Base-by-base conservation (phyloP, 2,797 vertebrate species). In the Microchirus variegatus region DNA sequence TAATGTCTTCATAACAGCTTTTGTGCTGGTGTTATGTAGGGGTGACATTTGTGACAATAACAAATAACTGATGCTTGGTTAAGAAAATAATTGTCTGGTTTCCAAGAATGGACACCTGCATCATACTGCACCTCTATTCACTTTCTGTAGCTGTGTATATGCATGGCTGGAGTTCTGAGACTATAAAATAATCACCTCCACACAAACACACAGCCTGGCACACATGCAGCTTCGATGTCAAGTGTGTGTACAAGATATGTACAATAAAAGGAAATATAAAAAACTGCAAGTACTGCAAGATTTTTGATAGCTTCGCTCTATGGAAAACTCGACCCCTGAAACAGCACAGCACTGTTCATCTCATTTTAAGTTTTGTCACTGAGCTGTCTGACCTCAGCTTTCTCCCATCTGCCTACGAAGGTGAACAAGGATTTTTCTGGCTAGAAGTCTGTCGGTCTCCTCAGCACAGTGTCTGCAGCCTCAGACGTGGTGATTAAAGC, bases 51-150 rank as follows among this genome's bases (percentile, higher is more conserved):
- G n/a, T n/a, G n/a, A n/a, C n/a, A n/a, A n/a, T n/a, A n/a, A n/a
- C n/a, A n/a, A n/a, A n/a, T n/a, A n/a, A n/a, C n/a, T n/a, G n/a
- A n/a, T n/a, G n/a, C n/a, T n/a, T n/a, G n/a, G n/a, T n/a, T n/a
- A n/a, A n/a, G n/a, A n/a, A n/a, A n/a, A n/a, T n/a, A n/a, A n/a
- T n/a, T n/a, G n/a, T n/a, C n/a, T n/a, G 44, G 47, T 65, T 84
- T 67, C 81, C 81, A 82, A 60, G 62, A 46, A 74, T 67, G 45
- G 44, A 56, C 52, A 64, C 44, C 37, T 76, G 51, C 52, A 63
- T 84, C 58, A 58, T 67, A 86, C 83, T 86, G 80, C 19, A 71
- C 58, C 63, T 59, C 19, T 53, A 17, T 19, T 53, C 62, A 17
- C 31, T 73, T 70, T n/a, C n/a, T 53, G 66, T n/a, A 40, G 61